Base-by-base conservation (phyloP, 2,888 invertebrate species). In the Nysson spinosus region DNA sequence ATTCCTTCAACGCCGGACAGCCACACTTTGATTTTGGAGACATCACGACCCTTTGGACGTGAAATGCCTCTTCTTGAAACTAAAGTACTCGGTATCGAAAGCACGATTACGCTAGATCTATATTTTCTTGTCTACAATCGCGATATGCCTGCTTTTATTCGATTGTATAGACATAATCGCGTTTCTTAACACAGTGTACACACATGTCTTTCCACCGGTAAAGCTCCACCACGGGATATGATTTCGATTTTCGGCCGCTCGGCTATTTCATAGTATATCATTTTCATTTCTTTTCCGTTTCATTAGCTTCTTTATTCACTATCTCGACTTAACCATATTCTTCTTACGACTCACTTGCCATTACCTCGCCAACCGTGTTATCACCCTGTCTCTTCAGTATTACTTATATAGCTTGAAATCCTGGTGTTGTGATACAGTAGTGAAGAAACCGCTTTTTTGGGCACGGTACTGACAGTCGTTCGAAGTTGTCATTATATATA, bases 391-490 rank as follows among this genome's bases (percentile, higher is more conserved):
- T 77, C 68, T 72, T 73, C 69, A 75, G 63, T 74, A 63, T 63
- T 76, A 72, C 69, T 74, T 83, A 74, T 75, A 79, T 81, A 83
- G 84, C 83, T 85, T 84, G 85, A 81, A 74, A 77, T 83, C 82
- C 85, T 83, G 83, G 80, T 84, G 83, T 85, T 85, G 83, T 83
- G 80, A 80, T 82, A 79, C 60, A 80, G 84, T 84, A 84, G 84
- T 81, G 75, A 77, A 79, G 77, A 81, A 73, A 70, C 67, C 76
- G 83, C 83, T 83, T 84, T 77, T 81, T 83, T 83, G 81, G 82
- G 82, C 83, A 83, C 83, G 82, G 82, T 83, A 79, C 77, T 80
- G 79, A 82, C 82, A 78, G 77, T 82, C 80, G 79, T 81, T 75
- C 79, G 57, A 77, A 74, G 61, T 75, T 78, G 68, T 71, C 67